Evolutionary conservation across 2,797 vertebrate genomes (phyloP), one percentile per base, ranked within the genome.

Genomic region (Ambastaia sidthimunki): DNA sequence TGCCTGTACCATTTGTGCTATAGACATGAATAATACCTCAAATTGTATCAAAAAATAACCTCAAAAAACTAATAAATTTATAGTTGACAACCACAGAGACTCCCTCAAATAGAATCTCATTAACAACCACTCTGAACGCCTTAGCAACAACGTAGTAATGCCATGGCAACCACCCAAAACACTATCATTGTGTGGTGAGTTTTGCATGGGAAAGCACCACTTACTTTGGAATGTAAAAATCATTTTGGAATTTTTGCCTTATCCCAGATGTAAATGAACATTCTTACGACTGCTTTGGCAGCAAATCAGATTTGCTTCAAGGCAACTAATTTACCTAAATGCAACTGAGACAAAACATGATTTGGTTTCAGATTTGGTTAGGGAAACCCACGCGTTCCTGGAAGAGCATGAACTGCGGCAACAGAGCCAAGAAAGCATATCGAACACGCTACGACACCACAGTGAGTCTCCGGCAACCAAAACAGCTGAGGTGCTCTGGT

Each of bases 311-410:
- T 66, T 73, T 65, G 23, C 77, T 34, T 55, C 19, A 73, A 72
- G 34, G 28, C 68, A 37, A 25, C 44, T 25, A 9, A 63, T 78
- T 78, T 71, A n/a, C 57, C 70, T 78, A 4, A 71, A 63, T 60
- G 48, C 68, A 63, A 71, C 59, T 50, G 44, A 78, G 76, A 50
- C 1, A 52, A 31, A 21, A 69, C n/a, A 77, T 21, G 19, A 71
- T 66, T 73, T 73, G 77, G 62, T 73, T 80, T 66, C 50, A 28
- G 23, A 80, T 80, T 80, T 80, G 68, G 31, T 47, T 55, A 66
- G 50, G 31, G 57, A 78, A 71, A 66, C 48, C 67, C 28, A 74
- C 62, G 66, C 1, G 0, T 41, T 79, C 23, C 48, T 28, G 47
- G 44, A 54, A 72, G 25, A 5, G 44, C 62, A 50, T 37, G 37